Evolutionary conservation across 2,888 invertebrate species (phyloP).

Genomic region (Thecophora atra): DNA sequence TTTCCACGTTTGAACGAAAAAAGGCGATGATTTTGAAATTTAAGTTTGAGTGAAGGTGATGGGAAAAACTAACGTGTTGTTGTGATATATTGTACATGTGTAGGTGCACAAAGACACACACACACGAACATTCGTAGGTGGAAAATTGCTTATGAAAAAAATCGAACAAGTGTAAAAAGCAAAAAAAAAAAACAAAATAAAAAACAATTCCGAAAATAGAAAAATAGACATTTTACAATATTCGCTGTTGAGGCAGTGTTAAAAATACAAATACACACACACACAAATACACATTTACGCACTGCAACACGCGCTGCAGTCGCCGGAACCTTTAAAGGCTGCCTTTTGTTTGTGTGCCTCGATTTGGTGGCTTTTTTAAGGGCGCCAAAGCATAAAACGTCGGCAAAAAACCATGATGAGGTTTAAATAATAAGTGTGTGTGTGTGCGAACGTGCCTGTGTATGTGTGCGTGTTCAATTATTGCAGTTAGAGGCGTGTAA

Average conservation of each 20-base stretch:
- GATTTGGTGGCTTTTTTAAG: conserved; percentile 2
- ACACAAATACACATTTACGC: conserved; percentile 26
- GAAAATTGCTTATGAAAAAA: too few relatives aligned
- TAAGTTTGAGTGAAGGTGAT: background rate
- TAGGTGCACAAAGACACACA: background rate
- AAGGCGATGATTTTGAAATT: background rate
- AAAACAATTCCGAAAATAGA: too few relatives aligned
- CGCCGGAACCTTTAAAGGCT: too few relatives aligned
- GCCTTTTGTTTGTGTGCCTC: conserved; percentile 20
- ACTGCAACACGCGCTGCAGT: conserved; percentile 9
- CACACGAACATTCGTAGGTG: too few relatives aligned
- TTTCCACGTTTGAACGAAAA: background rate
- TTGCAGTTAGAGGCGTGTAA: conserved; percentile 18
- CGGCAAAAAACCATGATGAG: conserved; percentile 21
- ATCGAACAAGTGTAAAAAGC: too few relatives aligned
- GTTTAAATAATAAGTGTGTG: conserved; percentile 33
- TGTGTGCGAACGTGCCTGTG: conserved; percentile 9
- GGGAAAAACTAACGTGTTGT: background rate
- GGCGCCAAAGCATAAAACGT: conserved; percentile 21
- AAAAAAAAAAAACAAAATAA: too few relatives aligned
- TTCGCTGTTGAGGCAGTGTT: too few relatives aligned
- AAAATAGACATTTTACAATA: too few relatives aligned
- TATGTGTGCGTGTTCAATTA: conserved; percentile 2
- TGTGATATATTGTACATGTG: too few relatives aligned
- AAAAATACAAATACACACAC: conserved; percentile 10